Evolutionary conservation across 2,888 invertebrate genomes (phyloP).

Genomic region (Leptopilina myrica): DNA sequence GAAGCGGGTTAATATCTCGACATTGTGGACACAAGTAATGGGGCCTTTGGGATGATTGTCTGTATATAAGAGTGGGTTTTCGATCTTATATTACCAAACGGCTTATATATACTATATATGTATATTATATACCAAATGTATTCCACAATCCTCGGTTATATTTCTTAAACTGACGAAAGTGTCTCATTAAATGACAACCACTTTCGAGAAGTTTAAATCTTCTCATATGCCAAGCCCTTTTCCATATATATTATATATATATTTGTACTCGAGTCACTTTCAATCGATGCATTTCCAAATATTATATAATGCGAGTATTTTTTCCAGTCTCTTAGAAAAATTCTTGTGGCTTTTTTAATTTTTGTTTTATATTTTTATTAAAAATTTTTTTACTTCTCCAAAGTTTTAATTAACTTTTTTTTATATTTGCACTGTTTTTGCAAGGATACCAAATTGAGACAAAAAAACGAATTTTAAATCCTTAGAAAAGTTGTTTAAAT

Average conservation of each 20-base stretch:
- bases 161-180: slow-evolving; percentile 30
- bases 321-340: too few species aligned
- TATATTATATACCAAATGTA: neutral
- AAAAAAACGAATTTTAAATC: too few species aligned
- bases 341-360: too few species aligned
- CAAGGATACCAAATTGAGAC: too few species aligned
- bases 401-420: too few species aligned
- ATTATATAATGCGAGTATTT: neutral
- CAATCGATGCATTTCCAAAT: neutral
- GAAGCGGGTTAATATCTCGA: slow-evolving; percentile 73
- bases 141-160: neutral
- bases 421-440: too few species aligned
- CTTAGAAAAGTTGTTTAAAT: too few species aligned
- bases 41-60: slow-evolving; percentile 65
- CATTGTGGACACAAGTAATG: slow-evolving; percentile 73
- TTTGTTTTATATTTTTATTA: too few species aligned
- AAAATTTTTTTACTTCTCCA: too few species aligned
- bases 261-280: neutral
- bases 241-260: neutral
- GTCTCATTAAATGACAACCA: slow-evolving; percentile 29
- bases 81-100: slow-evolving; percentile 45
- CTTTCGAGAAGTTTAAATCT: slow-evolving; percentile 11
- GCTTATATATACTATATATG: neutral
- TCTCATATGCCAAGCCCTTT: slow-evolving; percentile 23
- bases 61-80: slow-evolving; percentile 52